Conservation (phyloP, 2,888 invertebrate species). For the Stegophylla sp. region DNA sequence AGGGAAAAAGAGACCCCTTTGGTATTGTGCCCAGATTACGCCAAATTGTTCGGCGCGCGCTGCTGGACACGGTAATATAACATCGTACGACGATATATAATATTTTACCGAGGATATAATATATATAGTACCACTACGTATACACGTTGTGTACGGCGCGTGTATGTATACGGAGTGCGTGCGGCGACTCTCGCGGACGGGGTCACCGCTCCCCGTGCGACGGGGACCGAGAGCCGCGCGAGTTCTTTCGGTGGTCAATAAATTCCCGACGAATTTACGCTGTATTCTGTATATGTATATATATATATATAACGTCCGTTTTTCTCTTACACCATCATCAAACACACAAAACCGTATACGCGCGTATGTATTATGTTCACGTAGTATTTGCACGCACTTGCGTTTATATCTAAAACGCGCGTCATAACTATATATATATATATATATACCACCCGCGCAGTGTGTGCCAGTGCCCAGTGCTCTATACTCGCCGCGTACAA, state of each 20-base stretch:
- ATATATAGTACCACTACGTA: not conserved
- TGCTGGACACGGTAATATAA: not conserved
- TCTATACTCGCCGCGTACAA: not conserved
- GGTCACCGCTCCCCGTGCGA: too few relatives aligned
- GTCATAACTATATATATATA: too few relatives aligned
- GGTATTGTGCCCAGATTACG: slow-evolving; percentile 58
- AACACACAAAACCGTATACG: too few relatives aligned
- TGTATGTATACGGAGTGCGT: not conserved
- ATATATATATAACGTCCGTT: too few relatives aligned
- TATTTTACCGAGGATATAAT: not conserved
- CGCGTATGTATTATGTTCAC: too few relatives aligned
- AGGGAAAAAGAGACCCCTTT: slow-evolving; percentile 8
- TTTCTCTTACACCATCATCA: too few relatives aligned
- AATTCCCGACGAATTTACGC: slow-evolving; percentile 6
- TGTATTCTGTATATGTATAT: too few relatives aligned
- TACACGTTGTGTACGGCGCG: not conserved
- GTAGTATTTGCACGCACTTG: too few relatives aligned
- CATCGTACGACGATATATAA: not conserved
- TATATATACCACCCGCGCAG: too few relatives aligned
- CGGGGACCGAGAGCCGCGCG: too few relatives aligned
- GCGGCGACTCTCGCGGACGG: too few relatives aligned
- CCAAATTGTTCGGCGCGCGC: slow-evolving; percentile 49
- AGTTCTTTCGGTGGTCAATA: slow-evolving; percentile 12
- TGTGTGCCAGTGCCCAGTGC: not conserved
- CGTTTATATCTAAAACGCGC: too few relatives aligned